Percentiles rank a stretch among this genome's conserved stretches.
Conservation (phyloP, 2,888 invertebrate genomes). For the Ormia ochracea region DNA sequence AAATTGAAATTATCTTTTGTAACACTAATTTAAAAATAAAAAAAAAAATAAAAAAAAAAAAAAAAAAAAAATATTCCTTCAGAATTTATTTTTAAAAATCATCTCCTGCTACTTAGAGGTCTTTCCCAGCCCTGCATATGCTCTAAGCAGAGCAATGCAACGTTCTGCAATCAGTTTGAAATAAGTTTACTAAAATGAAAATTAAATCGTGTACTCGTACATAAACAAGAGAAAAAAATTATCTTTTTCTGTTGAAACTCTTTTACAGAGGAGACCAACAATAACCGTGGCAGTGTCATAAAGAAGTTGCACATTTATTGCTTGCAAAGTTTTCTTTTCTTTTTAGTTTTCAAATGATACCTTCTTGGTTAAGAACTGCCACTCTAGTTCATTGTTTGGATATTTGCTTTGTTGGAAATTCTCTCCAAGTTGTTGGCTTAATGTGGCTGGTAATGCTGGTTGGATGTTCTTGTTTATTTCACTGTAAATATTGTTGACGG, state of each 20-base stretch:
- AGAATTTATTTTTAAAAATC: neutral
- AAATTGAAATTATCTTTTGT: too few species aligned
- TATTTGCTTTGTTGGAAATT: neutral
- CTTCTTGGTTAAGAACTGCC: neutral
- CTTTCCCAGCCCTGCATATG: neutral
- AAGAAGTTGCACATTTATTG: constrained; percentile 1
- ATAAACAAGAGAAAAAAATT: neutral
- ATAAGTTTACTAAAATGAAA: constrained; percentile 18
- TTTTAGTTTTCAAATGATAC: neutral
- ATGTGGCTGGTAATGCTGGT: too few species aligned
- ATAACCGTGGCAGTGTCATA: neutral
- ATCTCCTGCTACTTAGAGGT: neutral
- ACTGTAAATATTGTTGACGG: too few species aligned
- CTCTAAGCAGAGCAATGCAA: constrained; percentile 22
- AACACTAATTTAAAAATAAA: neutral
- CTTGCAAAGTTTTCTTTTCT: constrained; percentile 14
- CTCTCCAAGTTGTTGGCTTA: constrained; percentile 10
- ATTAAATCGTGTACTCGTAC: neutral
- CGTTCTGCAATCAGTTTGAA: constrained; percentile 58
- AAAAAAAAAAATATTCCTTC: neutral
- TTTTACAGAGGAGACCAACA: neutral
- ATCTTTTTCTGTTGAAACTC: neutral
- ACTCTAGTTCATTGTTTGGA: neutral
- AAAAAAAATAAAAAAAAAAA: neutral
- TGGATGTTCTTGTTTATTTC: too few species aligned